Evolutionary conservation across 1,140 invertebrate genomes (phyloP).

Genomic region (roundworm (Caenorhabditis elegans)): DNA sequence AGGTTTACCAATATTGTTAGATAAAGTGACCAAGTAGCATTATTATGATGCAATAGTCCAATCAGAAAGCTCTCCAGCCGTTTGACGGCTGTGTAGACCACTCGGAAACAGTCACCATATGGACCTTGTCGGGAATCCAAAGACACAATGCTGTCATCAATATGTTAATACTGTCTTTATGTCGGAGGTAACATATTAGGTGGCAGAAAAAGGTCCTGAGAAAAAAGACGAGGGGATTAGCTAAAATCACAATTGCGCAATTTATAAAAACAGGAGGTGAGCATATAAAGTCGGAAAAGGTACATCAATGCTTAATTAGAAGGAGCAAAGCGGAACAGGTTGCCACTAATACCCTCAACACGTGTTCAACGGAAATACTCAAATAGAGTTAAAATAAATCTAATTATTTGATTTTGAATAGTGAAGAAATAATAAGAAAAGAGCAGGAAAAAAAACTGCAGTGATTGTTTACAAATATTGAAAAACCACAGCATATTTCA

Average conservation of each 20-base stretch:
- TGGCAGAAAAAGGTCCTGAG: background rate
- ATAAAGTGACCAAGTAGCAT: slow-evolving; percentile 8
- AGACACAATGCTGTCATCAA: slow-evolving; percentile 12
- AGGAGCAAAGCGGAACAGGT: background rate
- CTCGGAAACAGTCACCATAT: slow-evolving; percentile 27
- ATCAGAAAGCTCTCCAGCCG: slow-evolving; percentile 6
- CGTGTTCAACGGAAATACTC: background rate
- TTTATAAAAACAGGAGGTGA: background rate
- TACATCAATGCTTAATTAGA: background rate
- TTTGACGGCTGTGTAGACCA: slow-evolving; percentile 16
- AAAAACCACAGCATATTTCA: too few species aligned
- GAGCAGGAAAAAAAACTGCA: too few species aligned
- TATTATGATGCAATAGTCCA: background rate
- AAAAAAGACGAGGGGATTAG: background rate
- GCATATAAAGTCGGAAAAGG: background rate
- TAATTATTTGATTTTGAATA: too few species aligned
- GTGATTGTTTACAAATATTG: too few species aligned
- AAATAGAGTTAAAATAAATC: too few species aligned
- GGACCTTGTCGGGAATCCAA: background rate
- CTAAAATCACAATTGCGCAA: slow-evolving; percentile 21
- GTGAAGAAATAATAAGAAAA: too few species aligned
- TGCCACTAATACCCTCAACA: slow-evolving; percentile 25
- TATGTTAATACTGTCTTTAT: slow-evolving; percentile 7
- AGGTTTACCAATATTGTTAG: background rate
- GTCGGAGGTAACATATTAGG: slow-evolving; percentile 2